Base-by-base conservation (phyloP, 2,888 invertebrate genomes). In the Aphidoletes aphidimyza region DNA sequence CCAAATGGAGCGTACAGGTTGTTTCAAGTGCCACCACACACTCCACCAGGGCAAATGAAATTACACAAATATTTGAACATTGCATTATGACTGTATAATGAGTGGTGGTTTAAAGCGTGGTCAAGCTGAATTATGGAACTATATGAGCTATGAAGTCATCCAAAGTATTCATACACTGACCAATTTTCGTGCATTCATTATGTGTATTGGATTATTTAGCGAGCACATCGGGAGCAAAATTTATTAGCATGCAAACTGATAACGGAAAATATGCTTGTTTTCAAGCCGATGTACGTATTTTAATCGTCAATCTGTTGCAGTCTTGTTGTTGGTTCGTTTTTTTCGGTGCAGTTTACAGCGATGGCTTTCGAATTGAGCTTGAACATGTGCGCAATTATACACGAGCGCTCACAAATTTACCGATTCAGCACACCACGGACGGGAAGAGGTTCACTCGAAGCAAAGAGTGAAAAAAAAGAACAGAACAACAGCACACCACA, bases 211-310 rank as follows among this genome's bases (percentile, higher is more conserved):
- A 2, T 30, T 69, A 69, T 69, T 69, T 30, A 69, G 69, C 34
- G 17, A 54, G 69, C 69, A 17, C 69, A 69, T 69, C 69, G 69
- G 69, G 69, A 69, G 69, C 69, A 69, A 69, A 69, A 69, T 69
- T 69, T 34, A 30, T 30, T 69, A 69, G 69, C 69, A 69, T 69
- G 69, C 69, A 69, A 69, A 69, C 30, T 69, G 69, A 69, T 69
- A 69, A 69, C 69, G 34, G 69, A 69, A 69, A 54, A 69, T 30
- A 30, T 69, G 69, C 69, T 69, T 26, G 30, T 34, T 69, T n/a
- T n/a, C n/a, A n/a, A 34, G 30, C 26, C 69, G 1, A 3, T 30
- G 34, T 54, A 69, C 30, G 2, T 34, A 69, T 69, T 69, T 34
- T 69, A 69, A 69, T 69, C 69, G 69, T 69, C 30, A 26, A 69